A percentile compares a stretch with the other conserved stretches of the same genome.
phyloP scores from a whole-genome alignment of 2,888 invertebrate genomes.

The Boloria euphrosyne region DNA sequence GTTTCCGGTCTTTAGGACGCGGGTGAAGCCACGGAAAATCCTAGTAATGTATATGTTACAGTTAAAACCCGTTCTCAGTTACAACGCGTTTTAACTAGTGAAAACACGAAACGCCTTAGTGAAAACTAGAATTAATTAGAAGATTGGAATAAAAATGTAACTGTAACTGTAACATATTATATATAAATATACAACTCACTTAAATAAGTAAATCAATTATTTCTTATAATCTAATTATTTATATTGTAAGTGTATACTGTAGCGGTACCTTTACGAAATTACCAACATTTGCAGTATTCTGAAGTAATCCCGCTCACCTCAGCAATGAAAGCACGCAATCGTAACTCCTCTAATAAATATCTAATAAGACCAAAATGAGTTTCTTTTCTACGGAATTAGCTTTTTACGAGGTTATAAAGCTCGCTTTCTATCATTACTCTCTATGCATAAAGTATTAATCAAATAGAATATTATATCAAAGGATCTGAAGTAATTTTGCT shows the following conservation, averaged over 20 bases:
- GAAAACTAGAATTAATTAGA: no score
- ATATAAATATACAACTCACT: no score
- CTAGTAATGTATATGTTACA: no score
- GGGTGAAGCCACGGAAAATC: no score
- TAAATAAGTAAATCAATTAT: no score
- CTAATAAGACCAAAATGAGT: conserved; percentile 38
- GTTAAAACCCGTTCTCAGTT: no score
- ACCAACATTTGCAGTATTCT: background rate
- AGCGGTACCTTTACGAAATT: background rate
- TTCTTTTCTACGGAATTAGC: conserved; percentile 32
- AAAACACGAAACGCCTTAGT: no score
- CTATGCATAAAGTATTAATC: conserved; percentile 20
- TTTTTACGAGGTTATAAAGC: conserved; percentile 35
- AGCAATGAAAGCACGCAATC: conserved; percentile 20
- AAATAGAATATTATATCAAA: conserved; percentile 16
- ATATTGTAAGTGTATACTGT: background rate
- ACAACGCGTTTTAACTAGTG: no score
- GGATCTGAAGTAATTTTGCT: conserved; percentile 1
- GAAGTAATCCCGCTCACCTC: conserved; percentile 8
- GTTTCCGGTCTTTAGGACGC: no score
- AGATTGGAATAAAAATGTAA: no score
- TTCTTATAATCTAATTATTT: no score
- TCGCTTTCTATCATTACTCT: conserved; percentile 16
- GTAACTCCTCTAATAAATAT: conserved; percentile 36
- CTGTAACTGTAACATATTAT: no score